Conservation (phyloP, 2,113 vertebrate genomes). For the Charina bottae region DNA sequence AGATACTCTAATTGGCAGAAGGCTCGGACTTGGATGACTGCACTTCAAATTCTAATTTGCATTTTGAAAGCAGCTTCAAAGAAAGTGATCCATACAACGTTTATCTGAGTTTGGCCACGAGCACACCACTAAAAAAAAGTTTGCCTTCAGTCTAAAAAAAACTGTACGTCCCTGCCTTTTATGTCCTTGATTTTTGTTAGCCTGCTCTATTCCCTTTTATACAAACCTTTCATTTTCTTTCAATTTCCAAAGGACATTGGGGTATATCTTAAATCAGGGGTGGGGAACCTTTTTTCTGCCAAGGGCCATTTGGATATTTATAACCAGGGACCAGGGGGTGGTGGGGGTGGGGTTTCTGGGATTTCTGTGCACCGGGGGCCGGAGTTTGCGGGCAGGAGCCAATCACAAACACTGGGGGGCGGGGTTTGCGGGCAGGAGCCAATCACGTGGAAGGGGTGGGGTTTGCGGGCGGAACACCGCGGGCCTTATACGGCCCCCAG, state of each 20-base stretch:
- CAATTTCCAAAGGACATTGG: neutral
- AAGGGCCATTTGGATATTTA: no score
- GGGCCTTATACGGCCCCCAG: no score
- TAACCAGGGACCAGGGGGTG: no score
- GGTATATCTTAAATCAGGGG: no score
- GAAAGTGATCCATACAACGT: neutral
- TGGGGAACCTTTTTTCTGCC: no score
- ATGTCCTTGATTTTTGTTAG: neutral
- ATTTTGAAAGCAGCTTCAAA: neutral
- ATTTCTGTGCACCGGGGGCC: no score
- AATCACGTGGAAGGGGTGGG: no score
- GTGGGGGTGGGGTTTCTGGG: no score
- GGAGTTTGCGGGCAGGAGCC: no score
- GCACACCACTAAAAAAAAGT: neutral
- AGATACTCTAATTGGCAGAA: neutral
- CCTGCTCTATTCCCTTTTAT: neutral
- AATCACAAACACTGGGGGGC: no score
- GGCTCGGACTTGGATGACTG: neutral
- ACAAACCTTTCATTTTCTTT: neutral
- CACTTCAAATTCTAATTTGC: neutral
- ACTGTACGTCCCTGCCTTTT: neutral
- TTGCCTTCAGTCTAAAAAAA: neutral
- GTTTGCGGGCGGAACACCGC: no score
- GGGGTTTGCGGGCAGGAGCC: no score
- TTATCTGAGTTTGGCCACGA: neutral